Percentiles rank a stretch among this genome's conserved stretches.
phyloP scores from a whole-genome alignment of 2,113 vertebrate species.

The Microcebus lehilahytsara region DNA sequence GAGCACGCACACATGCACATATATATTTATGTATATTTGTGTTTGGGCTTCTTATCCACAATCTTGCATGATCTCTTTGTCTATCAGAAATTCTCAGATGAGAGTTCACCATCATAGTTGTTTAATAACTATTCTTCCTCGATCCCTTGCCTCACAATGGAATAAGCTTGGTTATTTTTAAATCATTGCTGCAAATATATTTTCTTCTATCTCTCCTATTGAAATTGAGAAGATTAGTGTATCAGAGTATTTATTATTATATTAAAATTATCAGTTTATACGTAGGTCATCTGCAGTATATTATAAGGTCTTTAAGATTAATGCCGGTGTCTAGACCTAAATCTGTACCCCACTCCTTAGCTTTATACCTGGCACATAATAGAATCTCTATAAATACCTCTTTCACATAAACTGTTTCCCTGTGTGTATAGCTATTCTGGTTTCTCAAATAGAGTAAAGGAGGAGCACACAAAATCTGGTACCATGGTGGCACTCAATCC shows the following conservation, averaged over 20 bases:
- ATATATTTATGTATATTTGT: too few relatives aligned
- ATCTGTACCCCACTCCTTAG: background rate
- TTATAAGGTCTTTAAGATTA: background rate
- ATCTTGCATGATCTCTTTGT: background rate
- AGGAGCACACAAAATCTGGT: background rate
- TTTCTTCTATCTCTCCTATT: background rate
- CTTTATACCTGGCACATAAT: background rate
- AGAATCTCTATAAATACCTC: background rate
- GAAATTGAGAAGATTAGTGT: background rate
- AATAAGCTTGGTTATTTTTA: slow-evolving; percentile 27
- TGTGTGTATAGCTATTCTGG: background rate
- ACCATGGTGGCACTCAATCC: background rate
- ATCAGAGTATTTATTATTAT: background rate
- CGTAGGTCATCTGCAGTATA: background rate
- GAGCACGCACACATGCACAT: background rate
- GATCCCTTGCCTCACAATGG: background rate
- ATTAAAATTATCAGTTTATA: background rate
- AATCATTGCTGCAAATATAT: background rate
- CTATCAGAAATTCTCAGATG: background rate
- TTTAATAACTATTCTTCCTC: background rate
- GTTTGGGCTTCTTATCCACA: background rate
- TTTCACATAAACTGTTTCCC: background rate
- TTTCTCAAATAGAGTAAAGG: background rate
- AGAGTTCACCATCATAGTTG: background rate
- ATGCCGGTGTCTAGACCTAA: background rate